A percentile compares a stretch with the other conserved stretches of the same genome.
Conservation (phyloP, 2,113 vertebrate genomes). For the Garra rufa region DNA sequence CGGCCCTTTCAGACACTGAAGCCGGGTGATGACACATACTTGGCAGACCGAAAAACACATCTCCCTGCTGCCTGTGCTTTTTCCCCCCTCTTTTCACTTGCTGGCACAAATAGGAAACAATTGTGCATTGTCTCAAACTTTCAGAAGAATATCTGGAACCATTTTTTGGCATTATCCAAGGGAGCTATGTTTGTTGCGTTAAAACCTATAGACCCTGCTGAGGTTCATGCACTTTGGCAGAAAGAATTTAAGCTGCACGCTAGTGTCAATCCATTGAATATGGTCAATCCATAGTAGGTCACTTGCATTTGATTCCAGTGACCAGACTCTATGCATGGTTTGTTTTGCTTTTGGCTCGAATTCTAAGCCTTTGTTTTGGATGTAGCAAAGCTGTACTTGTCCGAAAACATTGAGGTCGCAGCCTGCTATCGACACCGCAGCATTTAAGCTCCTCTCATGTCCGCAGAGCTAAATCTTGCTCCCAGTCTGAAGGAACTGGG, state of each 20-base stretch:
- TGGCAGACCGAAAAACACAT: conserved; percentile 65
- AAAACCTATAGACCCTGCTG: not conserved
- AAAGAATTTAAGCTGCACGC: not conserved
- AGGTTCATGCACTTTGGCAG: not conserved
- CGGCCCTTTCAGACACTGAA: conserved; percentile 69
- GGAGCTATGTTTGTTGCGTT: not conserved
- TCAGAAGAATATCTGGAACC: conserved; percentile 8
- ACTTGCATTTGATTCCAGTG: conserved; percentile 47
- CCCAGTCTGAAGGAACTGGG: conserved; percentile 19
- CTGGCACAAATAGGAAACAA: conserved; percentile 61
- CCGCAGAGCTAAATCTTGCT: conserved; percentile 29
- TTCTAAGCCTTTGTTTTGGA: conserved; percentile 52
- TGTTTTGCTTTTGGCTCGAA: conserved; percentile 46
- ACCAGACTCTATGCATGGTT: conserved; percentile 42
- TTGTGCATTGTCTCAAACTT: conserved; percentile 35
- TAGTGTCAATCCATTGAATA: not conserved
- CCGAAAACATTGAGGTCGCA: conserved; percentile 52
- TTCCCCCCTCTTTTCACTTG: conserved; percentile 40
- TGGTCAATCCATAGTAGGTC: conserved; percentile 4
- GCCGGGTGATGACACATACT: conserved; percentile 69
- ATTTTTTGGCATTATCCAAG: not conserved
- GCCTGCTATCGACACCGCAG: conserved; percentile 42
- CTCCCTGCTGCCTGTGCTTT: conserved; percentile 42
- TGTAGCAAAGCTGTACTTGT: conserved; percentile 49
- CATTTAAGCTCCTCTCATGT: conserved; percentile 8